Base-by-base conservation (phyloP, 2,888 invertebrate species). In the Anticlea derivata region DNA sequence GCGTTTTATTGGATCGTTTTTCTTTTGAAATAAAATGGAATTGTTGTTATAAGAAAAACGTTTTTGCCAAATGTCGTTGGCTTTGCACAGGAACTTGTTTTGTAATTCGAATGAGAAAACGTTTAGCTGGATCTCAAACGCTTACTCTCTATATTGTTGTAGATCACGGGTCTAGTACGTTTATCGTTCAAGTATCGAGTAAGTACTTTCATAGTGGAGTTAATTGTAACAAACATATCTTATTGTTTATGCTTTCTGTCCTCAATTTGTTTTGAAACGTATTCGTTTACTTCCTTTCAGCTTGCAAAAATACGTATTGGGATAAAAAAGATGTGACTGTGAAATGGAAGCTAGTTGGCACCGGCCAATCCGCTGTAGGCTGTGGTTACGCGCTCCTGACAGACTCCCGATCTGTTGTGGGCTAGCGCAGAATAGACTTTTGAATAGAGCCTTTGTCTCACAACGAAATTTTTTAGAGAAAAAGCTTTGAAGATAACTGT, bases 1-100 rank as follows among this genome's bases (percentile, higher is more conserved):
- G 77, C 78, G 68, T 80, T 84, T 80, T 83, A 84, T 83, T 79
- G 75, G 75, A 78, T 73, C 80, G 76, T 82, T 80, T 78, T 75
- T 79, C 76, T 75, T 77, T 79, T 73, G 58, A 73, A 76, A 78
- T 75, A 74, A 79, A 82, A 83, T 71, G 67, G 67, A 73, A 77
- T 73, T 74, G 73, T 73, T 78, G 66, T 73, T 75, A 70, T 71
- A 71, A 64, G 68, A 73, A 77, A 60, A 58, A 58, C 63, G 52
- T 63, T 65, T 65, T 61, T 55, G 48, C 31, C 52, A 22, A 65
- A 63, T 39, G 52, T 46, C 54, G 50, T 35, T 47, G 48, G 46
- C 47, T 61, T 59, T 53, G 55, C 43, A 52, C 44, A 61, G 49
- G 50, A 58, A 50, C 27, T 38, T 26, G 47, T 59, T 59, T 53